A percentile compares a stretch with the other conserved stretches of the same genome.
Conservation (phyloP, 1,140 invertebrate genomes). For the Cydia splendana region DNA sequence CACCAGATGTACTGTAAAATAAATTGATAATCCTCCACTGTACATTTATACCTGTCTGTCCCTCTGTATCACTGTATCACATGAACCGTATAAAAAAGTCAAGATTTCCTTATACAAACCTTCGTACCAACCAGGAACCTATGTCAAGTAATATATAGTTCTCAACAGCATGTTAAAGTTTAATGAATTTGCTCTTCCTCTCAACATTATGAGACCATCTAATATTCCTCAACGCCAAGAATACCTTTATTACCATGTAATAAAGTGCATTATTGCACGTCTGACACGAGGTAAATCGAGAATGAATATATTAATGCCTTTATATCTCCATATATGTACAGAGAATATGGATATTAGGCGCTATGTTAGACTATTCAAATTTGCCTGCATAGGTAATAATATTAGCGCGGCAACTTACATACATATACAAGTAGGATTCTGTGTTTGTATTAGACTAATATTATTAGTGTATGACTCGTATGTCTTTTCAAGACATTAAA, state of each 20-base stretch:
- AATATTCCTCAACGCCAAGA: background rate
- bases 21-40: too few relatives aligned
- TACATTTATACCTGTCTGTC: too few relatives aligned
- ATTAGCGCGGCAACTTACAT: background rate
- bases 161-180: conserved; percentile 6
- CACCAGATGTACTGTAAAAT: too few relatives aligned
- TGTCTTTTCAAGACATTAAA: too few relatives aligned
- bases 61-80: too few relatives aligned
- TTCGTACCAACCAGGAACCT: too few relatives aligned
- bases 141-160: too few relatives aligned
- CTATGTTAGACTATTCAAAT: conserved; percentile 4
- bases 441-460: too few relatives aligned
- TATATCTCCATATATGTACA: background rate
- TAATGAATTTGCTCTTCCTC: background rate
- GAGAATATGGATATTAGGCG: background rate
- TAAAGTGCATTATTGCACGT: background rate
- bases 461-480: too few relatives aligned
- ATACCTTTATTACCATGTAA: background rate
- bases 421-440: background rate
- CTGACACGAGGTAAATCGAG: background rate
- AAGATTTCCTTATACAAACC: too few relatives aligned
- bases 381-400: conserved; percentile 1
- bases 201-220: background rate
- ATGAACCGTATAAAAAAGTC: too few relatives aligned
- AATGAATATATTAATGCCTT: conserved; percentile 10